phyloP scores from a whole-genome alignment of 2,797 vertebrate genomes.

The Coendou prehensilis region DNA sequence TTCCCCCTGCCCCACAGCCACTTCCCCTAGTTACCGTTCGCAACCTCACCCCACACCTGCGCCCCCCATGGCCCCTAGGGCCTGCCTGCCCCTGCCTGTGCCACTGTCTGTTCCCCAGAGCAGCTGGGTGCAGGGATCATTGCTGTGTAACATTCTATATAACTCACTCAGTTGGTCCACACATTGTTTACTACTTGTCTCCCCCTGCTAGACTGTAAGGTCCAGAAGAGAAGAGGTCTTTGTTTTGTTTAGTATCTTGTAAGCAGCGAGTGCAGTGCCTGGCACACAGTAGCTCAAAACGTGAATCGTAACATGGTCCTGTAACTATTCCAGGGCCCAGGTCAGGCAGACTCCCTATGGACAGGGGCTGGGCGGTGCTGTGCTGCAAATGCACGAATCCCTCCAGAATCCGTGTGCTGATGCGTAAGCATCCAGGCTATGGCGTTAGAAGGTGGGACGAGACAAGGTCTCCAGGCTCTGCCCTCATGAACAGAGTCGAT shows the following conservation, averaged over 20 bases:
- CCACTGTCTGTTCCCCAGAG: neutral
- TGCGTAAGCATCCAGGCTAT: neutral
- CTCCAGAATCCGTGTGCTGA: neutral
- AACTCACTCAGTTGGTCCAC: neutral
- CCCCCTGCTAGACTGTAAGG: neutral
- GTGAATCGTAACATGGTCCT: neutral
- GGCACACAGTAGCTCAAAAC: neutral
- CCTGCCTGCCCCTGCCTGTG: neutral
- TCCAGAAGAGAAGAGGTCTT: neutral
- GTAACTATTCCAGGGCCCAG: neutral
- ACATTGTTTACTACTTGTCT: neutral
- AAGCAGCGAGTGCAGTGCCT: neutral
- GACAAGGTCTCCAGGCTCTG: neutral
- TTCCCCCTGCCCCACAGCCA: neutral
- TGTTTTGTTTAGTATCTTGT: neutral
- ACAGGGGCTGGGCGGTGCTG: neutral
- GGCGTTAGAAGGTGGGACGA: neutral
- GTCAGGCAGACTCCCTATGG: neutral
- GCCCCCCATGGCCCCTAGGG: too few species aligned
- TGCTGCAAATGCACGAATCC: neutral
- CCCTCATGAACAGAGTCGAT: neutral
- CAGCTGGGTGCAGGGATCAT: neutral
- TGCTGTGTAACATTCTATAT: neutral
- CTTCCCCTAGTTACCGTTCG: neutral
- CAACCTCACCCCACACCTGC: neutral